phyloP scores from a whole-genome alignment of 2,888 invertebrate genomes.

The Trissonchulus latispiculum region DNA sequence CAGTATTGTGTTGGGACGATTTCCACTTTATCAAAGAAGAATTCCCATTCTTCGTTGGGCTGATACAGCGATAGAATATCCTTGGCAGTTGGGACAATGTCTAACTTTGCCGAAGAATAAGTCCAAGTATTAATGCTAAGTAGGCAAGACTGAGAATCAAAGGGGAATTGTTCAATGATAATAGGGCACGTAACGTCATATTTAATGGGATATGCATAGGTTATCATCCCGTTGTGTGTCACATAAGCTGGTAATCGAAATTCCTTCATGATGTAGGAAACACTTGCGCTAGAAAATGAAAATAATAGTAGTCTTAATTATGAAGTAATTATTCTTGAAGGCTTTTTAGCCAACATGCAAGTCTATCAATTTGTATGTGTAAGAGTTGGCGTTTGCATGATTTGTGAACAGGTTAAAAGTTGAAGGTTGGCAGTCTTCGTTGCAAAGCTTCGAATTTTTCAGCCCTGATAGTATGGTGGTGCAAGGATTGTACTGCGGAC shows the following conservation, averaged over 20 bases:
- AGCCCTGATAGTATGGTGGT: too few species aligned
- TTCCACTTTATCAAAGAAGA: not conserved
- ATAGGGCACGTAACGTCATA: constrained; percentile 16
- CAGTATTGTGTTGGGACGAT: constrained; percentile 7
- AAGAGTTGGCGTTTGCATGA: too few species aligned
- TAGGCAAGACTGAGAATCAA: constrained; percentile 13
- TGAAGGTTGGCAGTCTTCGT: too few species aligned
- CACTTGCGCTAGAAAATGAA: constrained; percentile 7
- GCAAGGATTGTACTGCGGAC: too few species aligned
- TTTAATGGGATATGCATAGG: constrained; percentile 16
- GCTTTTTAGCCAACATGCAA: too few species aligned
- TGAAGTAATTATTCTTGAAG: too few species aligned
- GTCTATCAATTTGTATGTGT: too few species aligned
- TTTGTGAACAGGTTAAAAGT: too few species aligned
- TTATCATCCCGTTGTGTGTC: not conserved
- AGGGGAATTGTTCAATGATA: constrained; percentile 6
- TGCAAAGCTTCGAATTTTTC: too few species aligned
- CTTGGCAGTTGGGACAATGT: not conserved
- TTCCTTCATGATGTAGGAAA: constrained; percentile 12
- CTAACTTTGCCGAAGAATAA: constrained; percentile 16
- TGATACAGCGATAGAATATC: constrained; percentile 4
- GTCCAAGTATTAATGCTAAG: constrained; percentile 15
- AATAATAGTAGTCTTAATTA: not conserved
- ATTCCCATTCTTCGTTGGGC: constrained; percentile 13
- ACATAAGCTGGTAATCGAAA: constrained; percentile 12